phyloP scores from a whole-genome alignment of 2,888 invertebrate species.

The Drosophila dives region DNA sequence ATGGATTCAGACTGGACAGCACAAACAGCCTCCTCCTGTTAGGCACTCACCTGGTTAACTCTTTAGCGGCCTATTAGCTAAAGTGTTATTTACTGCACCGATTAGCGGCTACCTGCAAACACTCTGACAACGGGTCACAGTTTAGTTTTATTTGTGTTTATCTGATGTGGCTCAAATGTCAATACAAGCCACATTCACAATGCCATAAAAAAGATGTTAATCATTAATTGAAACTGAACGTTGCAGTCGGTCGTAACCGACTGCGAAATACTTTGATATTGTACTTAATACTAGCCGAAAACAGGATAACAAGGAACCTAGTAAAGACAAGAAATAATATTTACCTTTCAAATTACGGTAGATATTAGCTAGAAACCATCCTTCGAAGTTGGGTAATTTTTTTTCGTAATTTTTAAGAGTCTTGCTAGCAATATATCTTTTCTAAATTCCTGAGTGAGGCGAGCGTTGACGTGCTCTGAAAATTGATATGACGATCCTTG shows the following conservation, averaged over 20 bases:
- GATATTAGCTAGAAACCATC: not conserved
- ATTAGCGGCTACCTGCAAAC: constrained; percentile 63
- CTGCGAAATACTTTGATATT: too few species aligned
- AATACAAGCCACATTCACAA: constrained; percentile 34
- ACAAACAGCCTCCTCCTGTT: not conserved
- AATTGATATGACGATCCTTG: not conserved
- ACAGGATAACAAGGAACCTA: not conserved
- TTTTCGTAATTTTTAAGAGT: not conserved
- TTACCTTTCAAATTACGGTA: not conserved
- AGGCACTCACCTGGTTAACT: constrained; percentile 1
- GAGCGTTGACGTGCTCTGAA: too few species aligned
- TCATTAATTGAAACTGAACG: too few species aligned
- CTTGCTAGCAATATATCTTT: not conserved
- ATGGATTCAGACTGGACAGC: constrained; percentile 39
- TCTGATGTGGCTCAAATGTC: constrained; percentile 18
- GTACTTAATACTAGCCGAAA: too few species aligned
- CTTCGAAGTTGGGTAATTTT: not conserved
- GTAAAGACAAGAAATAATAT: not conserved
- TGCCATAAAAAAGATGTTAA: constrained; percentile 12
- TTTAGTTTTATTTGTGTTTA: not conserved
- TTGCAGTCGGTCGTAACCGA: too few species aligned
- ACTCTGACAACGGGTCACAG: constrained; percentile 11
- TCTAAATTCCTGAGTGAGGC: too few species aligned
- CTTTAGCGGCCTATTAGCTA: constrained; percentile 42
- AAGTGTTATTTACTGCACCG: constrained; percentile 60